Evolutionary conservation across 2,888 invertebrate genomes (phyloP), one percentile per base, ranked within the genome.

Genomic region (Pollenia angustigena): DNA sequence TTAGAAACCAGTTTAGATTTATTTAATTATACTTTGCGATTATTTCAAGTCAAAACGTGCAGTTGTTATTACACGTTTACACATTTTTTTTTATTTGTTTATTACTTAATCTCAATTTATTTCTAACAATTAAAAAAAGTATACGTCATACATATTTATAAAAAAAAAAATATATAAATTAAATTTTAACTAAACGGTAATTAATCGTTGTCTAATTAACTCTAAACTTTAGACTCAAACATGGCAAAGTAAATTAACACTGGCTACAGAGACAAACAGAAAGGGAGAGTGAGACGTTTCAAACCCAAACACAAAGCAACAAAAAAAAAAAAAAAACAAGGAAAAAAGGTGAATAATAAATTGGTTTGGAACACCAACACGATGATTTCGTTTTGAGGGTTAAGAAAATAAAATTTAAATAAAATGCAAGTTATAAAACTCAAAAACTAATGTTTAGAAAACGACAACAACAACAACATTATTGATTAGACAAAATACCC

Each of bases 121-220:
- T 48, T 58, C 4, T 23, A 18, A 32, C 18, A 44, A 54, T 54
- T 60, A 32, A 14, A 16, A 50, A 69, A n/a, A 68, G 48, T n/a
- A 56, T 23, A 40, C 64, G n/a, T 79, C 56, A 72, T 79, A 48
- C 56, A 72, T 79, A 48, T 74, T 42, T 69, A 75, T 62, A 69
- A 52, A 75, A 23, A 48, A 64, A n/a, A 54, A 23, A 48, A 64
- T 12, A 54, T 56, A 48, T 69, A 54, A 74, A 74, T 69, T 75
- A 69, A 74, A 68, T 66, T 52, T 60, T 23, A 71, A 71, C 42
- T 64, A 84, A 85, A 76, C 50, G 52, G 48, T 50, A 85, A 85
- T 81, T 85, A 85, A 85, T 81, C 66, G 81, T 64, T 64, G 75
- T 56, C 80, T 85, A 54, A 76, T 85, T 81, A 85, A 76, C 14